These are phyloP conservation scores for Mimumesa dahlbomi DNA, from an alignment of 2,888 invertebrate genomes.

Conservation along the genomic window DNA sequence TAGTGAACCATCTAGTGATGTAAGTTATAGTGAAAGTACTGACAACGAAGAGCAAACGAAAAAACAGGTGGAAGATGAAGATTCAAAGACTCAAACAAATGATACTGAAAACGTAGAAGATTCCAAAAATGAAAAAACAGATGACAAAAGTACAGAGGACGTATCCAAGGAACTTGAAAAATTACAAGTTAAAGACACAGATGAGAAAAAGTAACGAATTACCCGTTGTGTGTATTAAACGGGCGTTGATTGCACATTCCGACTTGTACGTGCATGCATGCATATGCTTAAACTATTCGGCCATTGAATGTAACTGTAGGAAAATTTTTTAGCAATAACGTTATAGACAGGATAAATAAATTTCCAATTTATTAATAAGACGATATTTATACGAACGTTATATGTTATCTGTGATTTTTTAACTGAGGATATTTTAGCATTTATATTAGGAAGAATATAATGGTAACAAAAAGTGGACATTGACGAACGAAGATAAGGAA, in stretches of 20 bases:
- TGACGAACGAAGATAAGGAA: slow-evolving; percentile 9
- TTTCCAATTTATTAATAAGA: slow-evolving; percentile 62
- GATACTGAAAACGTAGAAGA: slow-evolving; percentile 23
- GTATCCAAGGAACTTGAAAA: slow-evolving; percentile 83
- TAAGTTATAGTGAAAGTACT: slow-evolving; percentile 70
- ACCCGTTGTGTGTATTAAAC: slow-evolving; percentile 23
- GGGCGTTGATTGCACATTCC: slow-evolving; percentile 53
- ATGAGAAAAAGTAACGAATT: slow-evolving; percentile 60
- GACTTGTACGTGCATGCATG: slow-evolving; percentile 40
- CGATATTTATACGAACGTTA: slow-evolving; percentile 67
- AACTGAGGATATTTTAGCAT: slow-evolving; percentile 48
- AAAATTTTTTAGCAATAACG: slow-evolving; percentile 53
- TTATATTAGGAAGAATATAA: slow-evolving; percentile 31
- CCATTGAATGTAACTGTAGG: slow-evolving; percentile 43
- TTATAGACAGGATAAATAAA: slow-evolving; percentile 52
- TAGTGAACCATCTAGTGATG: slow-evolving; percentile 70
- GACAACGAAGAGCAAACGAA: slow-evolving; percentile 68
- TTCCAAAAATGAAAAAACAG: slow-evolving; percentile 32
- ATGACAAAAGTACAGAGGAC: slow-evolving; percentile 79
- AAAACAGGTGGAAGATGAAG: slow-evolving; percentile 38
- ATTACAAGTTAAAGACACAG: slow-evolving; percentile 82
- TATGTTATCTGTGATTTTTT: slow-evolving; percentile 69
- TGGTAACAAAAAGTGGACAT: slow-evolving; percentile 3
- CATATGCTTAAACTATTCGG: slow-evolving; percentile 42
- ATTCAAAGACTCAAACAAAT: slow-evolving; percentile 26